Percentiles rank a stretch among this genome's conserved stretches.
Conservation (phyloP, 2,113 vertebrate genomes). For the Daphoenositta chrysoptera region DNA sequence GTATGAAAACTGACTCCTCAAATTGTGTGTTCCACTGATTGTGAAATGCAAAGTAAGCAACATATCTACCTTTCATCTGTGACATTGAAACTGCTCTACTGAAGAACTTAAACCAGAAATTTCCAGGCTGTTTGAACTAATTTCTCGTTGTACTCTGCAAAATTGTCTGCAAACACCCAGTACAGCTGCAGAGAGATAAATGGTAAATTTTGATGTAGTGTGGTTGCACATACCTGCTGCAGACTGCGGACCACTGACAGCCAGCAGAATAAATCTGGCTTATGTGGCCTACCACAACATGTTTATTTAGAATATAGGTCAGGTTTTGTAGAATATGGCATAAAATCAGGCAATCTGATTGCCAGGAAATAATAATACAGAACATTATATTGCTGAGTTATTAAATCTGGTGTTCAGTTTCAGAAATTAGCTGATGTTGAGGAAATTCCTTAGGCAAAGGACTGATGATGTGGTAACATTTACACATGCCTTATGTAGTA, state of each 20-base stretch:
- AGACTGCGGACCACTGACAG: background rate
- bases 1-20: background rate
- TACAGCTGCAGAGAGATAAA: background rate
- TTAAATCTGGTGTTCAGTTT: background rate
- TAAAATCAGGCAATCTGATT: background rate
- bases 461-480: background rate
- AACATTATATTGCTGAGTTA: background rate
- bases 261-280: background rate
- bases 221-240: background rate
- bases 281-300: background rate
- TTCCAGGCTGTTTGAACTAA: background rate
- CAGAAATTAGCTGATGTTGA: slow-evolving; percentile 9
- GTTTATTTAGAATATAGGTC: background rate
- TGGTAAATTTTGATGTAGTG: background rate
- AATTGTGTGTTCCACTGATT: background rate
- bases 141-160: background rate
- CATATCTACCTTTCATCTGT: background rate
- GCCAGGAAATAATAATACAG: background rate
- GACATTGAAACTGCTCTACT: background rate
- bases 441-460: background rate
- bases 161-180: background rate
- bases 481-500: background rate
- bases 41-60: background rate
- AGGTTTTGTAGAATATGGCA: background rate
- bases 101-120: background rate